Evolutionary conservation across 2,888 invertebrate species (phyloP).

Genomic region (Rhamnusium bicolor): DNA sequence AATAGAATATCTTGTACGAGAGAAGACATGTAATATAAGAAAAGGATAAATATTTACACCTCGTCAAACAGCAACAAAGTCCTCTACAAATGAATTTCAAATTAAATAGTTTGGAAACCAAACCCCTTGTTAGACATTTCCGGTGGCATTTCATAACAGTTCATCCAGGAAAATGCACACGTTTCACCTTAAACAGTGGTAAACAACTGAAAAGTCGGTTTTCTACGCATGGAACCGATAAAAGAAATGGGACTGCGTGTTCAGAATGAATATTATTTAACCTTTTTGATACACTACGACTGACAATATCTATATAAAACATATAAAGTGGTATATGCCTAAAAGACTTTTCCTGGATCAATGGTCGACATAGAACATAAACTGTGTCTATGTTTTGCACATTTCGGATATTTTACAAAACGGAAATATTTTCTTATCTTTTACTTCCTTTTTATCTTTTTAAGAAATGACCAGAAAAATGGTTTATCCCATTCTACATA

Average conservation of each 20-base stretch:
- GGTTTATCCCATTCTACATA: background rate
- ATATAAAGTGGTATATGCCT: slow-evolving; percentile 55
- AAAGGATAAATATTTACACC: slow-evolving; percentile 6
- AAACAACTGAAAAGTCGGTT: slow-evolving; percentile 60
- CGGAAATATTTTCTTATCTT: slow-evolving; percentile 26
- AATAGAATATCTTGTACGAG: background rate
- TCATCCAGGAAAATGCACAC: slow-evolving; percentile 51
- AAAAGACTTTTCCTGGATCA: slow-evolving; percentile 50
- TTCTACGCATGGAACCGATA: slow-evolving; percentile 60
- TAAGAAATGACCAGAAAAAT: slow-evolving; percentile 6
- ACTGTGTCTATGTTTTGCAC: slow-evolving; percentile 52
- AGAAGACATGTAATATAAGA: too few relatives aligned
- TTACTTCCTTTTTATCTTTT: slow-evolving; percentile 9
- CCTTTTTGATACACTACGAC: slow-evolving; percentile 55
- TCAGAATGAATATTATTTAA: slow-evolving; percentile 57
- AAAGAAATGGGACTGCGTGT: slow-evolving; percentile 60
- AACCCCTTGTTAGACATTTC: slow-evolving; percentile 51
- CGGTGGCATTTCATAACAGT: slow-evolving; percentile 53
- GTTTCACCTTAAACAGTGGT: slow-evolving; percentile 56
- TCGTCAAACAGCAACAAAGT: background rate
- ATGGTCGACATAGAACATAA: slow-evolving; percentile 53
- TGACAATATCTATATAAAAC: slow-evolving; percentile 60
- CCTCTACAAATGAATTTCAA: slow-evolving; percentile 4
- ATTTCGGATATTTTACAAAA: slow-evolving; percentile 44
- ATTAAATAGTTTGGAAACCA: slow-evolving; percentile 5